phyloP scores from a whole-genome alignment of 2,797 vertebrate species.

The Melanotaenia pygmaea region DNA sequence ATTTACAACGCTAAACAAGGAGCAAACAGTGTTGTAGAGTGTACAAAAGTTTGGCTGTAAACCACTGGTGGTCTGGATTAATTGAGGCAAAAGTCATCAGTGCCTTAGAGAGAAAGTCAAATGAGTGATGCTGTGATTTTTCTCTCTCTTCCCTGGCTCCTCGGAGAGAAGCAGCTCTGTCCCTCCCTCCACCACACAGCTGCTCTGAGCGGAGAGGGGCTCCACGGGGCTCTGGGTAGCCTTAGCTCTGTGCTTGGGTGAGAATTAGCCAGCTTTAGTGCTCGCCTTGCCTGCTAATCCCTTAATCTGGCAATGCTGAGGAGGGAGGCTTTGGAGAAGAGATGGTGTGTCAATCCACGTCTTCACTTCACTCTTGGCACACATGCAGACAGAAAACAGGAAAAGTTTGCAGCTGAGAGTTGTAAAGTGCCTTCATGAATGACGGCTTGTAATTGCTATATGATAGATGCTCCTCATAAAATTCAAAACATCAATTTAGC shows the following conservation, averaged over 20 bases:
- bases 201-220: conserved; percentile 69
- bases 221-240: conserved; percentile 69
- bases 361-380: conserved; percentile 69
- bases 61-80: conserved; percentile 1
- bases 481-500: conserved; percentile 15
- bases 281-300: conserved; percentile 77
- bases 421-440: conserved; percentile 39
- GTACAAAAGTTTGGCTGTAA: conserved; percentile 9
- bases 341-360: conserved; percentile 72
- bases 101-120: conserved; percentile 2
- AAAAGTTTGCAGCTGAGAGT: conserved; percentile 56
- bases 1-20: neutral
- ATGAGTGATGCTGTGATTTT: conserved; percentile 45
- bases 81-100: conserved; percentile 26
- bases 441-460: conserved; percentile 7
- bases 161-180: conserved; percentile 33
- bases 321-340: conserved; percentile 70
- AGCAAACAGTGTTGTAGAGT: neutral
- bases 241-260: conserved; percentile 76
- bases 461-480: neutral
- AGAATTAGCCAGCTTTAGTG: conserved; percentile 81
- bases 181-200: conserved; percentile 69
- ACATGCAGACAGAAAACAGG: conserved; percentile 31
- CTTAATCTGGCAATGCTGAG: conserved; percentile 77
- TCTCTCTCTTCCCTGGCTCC: conserved; percentile 13